phyloP scores from a whole-genome alignment of 2,888 invertebrate genomes.

The Eulithis testata region DNA sequence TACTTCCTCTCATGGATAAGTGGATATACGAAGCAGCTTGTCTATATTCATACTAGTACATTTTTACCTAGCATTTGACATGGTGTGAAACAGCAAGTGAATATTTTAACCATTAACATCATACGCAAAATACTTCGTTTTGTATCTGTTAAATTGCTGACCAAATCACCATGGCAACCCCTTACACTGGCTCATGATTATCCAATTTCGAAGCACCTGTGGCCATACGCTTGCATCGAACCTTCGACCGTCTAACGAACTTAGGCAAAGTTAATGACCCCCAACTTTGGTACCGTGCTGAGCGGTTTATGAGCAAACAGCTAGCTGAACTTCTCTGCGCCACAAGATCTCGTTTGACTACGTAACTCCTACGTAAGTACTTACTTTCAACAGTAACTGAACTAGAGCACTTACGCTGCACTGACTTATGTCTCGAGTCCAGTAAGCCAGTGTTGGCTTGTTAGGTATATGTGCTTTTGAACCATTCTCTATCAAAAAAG shows the following conservation, averaged over 20 bases:
- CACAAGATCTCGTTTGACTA: constrained; percentile 12
- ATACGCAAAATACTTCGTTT: too few species aligned
- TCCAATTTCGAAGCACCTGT: constrained; percentile 62
- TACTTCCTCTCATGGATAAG: too few species aligned
- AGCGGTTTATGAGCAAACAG: constrained; percentile 9
- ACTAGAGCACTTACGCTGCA: too few species aligned
- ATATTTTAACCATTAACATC: too few species aligned
- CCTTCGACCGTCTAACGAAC: constrained; percentile 55
- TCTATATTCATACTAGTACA: too few species aligned
- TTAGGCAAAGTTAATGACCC: constrained; percentile 68
- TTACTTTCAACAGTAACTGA: background rate
- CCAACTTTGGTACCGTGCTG: constrained; percentile 52
- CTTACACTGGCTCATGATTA: constrained; percentile 56
- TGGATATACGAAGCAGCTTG: too few species aligned
- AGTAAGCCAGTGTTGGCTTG: too few species aligned
- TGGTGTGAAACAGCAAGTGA: too few species aligned
- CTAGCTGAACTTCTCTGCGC: constrained; percentile 20
- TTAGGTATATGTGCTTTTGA: too few species aligned
- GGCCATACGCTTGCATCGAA: constrained; percentile 47
- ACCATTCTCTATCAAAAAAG: too few species aligned
- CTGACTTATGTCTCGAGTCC: too few species aligned
- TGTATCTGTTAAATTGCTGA: background rate
- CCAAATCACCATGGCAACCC: background rate
- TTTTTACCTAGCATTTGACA: too few species aligned
- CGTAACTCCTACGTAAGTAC: background rate